These are phyloP conservation scores for Acronicta leporina DNA, from an alignment of 2,888 invertebrate genomes.

Conservation along the genomic window DNA sequence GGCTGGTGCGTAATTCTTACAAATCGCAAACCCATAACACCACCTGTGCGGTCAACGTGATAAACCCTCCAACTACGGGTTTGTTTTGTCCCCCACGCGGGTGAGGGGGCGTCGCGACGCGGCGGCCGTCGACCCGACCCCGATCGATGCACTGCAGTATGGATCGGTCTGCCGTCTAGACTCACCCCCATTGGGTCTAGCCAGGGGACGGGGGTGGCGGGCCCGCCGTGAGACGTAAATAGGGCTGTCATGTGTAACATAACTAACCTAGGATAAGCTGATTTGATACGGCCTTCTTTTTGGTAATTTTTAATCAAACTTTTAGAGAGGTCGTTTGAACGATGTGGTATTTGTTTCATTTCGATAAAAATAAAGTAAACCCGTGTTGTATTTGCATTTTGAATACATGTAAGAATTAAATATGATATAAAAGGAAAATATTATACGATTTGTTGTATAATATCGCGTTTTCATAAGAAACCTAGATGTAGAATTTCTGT, in stretches of 20 bases:
- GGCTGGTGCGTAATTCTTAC: conserved; percentile 51
- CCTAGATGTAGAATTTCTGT: neutral
- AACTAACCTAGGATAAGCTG: conserved; percentile 62
- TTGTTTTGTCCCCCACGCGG: conserved; percentile 72
- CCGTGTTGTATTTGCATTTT: neutral
- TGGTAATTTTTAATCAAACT: conserved; percentile 7
- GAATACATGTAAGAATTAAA: neutral
- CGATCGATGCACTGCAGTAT: conserved; percentile 86
- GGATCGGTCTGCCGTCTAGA: conserved; percentile 87
- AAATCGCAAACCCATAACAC: conserved; percentile 59
- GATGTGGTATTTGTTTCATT: neutral
- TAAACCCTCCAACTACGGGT: conserved; percentile 64
- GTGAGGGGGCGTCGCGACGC: conserved; percentile 64
- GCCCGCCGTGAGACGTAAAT: conserved; percentile 56
- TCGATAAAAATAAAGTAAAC: neutral
- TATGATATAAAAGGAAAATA: too few species aligned
- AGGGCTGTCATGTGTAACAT: conserved; percentile 57
- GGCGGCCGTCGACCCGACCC: conserved; percentile 72
- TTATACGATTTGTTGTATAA: too few species aligned
- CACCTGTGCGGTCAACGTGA: conserved; percentile 79
- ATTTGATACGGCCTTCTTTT: conserved; percentile 26
- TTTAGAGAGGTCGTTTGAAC: neutral
- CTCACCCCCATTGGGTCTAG: conserved; percentile 60
- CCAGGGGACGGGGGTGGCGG: conserved; percentile 38
- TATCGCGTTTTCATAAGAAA: neutral